Conservation (phyloP, 2,888 invertebrate species). For the Coleophora deauratella region DNA sequence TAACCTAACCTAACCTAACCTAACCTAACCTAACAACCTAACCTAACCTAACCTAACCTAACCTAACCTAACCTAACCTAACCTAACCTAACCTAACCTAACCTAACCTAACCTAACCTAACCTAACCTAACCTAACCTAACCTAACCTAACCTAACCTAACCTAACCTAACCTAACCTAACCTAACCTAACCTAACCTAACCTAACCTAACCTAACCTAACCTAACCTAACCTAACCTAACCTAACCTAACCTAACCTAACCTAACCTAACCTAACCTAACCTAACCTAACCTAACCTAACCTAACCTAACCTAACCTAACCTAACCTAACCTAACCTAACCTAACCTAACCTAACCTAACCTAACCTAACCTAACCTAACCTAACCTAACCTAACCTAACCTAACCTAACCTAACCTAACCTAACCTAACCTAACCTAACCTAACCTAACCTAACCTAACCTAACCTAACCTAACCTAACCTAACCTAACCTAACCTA, state of each 20-base stretch:
- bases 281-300: slow-evolving; percentile 16
- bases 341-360: slow-evolving; percentile 12
- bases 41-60: slow-evolving; percentile 13
- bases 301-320: slow-evolving; percentile 15
- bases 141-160: slow-evolving; percentile 12
- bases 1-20: slow-evolving; percentile 11
- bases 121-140: slow-evolving; percentile 12
- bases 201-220: slow-evolving; percentile 19
- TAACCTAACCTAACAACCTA: slow-evolving; percentile 12
- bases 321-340: slow-evolving; percentile 10
- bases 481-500: slow-evolving; percentile 11
- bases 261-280: slow-evolving; percentile 12
- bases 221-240: slow-evolving; percentile 18
- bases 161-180: slow-evolving; percentile 12
- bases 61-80: slow-evolving; percentile 12
- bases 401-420: slow-evolving; percentile 13
- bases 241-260: slow-evolving; percentile 12
- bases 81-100: slow-evolving; percentile 19
- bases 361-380: slow-evolving; percentile 11
- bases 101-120: slow-evolving; percentile 18
- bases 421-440: slow-evolving; percentile 13
- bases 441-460: slow-evolving; percentile 10
- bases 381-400: slow-evolving; percentile 13
- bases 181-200: slow-evolving; percentile 11
- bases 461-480: slow-evolving; percentile 11